Evolutionary conservation across 2,113 vertebrate species (phyloP), one percentile per base, ranked within the genome.

Genomic region (Nothobranchius furzeri): DNA sequence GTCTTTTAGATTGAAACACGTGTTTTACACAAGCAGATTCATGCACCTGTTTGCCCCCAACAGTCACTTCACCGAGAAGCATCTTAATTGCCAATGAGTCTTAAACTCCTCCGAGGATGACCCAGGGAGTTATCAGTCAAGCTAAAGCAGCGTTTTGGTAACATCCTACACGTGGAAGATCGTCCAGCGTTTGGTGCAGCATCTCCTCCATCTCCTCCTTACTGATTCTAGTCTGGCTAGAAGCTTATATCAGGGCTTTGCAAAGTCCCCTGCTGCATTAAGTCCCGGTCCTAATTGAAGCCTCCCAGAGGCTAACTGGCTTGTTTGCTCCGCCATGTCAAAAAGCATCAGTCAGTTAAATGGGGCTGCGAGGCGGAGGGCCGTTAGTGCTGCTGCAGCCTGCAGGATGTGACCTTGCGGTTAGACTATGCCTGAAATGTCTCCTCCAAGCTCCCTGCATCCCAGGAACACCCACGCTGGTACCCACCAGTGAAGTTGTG

Each of bases 331-430:
- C 52, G 53, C 85, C 87, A 87, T 83, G 85, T 91, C 90, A 90
- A 82, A 90, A 87, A 83, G 84, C 88, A 92, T 93, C 91, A 90
- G 88, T 91, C 91, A 90, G 89, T 88, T 89, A 89, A 92, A 93
- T 91, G 88, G 83, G 78, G 83, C 90, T 72, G 73, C 78, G 85
- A 85, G 85, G 83, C 52, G 76, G 71, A 81, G 80, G 75, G 84
- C 78, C 66, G 68, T 87, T 84, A 79, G 84, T 82, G 85, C 83
- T 74, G 64, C 84, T 72, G 78, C 86, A 81, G 90, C 84, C 85
- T 75, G 78, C 64, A 62, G 82, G 64, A 87, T 56, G 37, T 90
- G 90, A 92, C 93, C 92, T 92, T 93, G 89, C 76, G 82, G 75
- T 79, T 75, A 81, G 70, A 68, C 72, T 30, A 57, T 79, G 75